A percentile compares a stretch with the other conserved stretches of the same genome.
Evolutionary conservation across 2,113 vertebrate species (phyloP).

Genomic region (Diglossa brunneiventris): DNA sequence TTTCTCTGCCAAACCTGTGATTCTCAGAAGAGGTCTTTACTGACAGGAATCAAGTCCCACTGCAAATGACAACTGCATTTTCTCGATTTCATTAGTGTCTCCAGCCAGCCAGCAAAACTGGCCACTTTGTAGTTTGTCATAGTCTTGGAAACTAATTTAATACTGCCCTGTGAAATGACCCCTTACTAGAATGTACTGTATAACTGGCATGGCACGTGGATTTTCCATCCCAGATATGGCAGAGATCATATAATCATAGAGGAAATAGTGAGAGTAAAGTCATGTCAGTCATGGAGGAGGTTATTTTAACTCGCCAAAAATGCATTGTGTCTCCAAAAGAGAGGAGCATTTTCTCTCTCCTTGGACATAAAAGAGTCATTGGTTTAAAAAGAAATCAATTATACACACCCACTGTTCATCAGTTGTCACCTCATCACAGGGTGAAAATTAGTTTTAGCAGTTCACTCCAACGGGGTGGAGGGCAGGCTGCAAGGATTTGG

Average conservation of each 20-base stretch:
- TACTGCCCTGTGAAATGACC: slow-evolving; percentile 36
- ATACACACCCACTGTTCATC: slow-evolving; percentile 2
- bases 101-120: slow-evolving; percentile 12
- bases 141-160: slow-evolving; percentile 51
- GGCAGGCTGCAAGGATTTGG: neutral
- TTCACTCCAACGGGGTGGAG: neutral
- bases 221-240: slow-evolving; percentile 42
- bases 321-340: neutral
- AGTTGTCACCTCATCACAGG: slow-evolving; percentile 2
- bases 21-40: slow-evolving; percentile 33
- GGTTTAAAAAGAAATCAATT: slow-evolving; percentile 27
- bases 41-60: slow-evolving; percentile 35
- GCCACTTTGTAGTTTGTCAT: slow-evolving; percentile 38
- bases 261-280: slow-evolving; percentile 10
- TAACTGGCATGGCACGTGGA: slow-evolving; percentile 31
- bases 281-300: slow-evolving; percentile 22
- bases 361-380: neutral
- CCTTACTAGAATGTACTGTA: slow-evolving; percentile 19
- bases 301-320: slow-evolving; percentile 24
- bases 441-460: slow-evolving; percentile 35
- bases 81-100: slow-evolving; percentile 47
- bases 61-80: slow-evolving; percentile 44
- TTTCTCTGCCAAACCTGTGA: slow-evolving; percentile 40
- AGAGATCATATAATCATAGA: slow-evolving; percentile 45
- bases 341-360: neutral